Evolutionary conservation across 2,888 invertebrate species (phyloP).

Genomic region (Cyclophora albipunctata): DNA sequence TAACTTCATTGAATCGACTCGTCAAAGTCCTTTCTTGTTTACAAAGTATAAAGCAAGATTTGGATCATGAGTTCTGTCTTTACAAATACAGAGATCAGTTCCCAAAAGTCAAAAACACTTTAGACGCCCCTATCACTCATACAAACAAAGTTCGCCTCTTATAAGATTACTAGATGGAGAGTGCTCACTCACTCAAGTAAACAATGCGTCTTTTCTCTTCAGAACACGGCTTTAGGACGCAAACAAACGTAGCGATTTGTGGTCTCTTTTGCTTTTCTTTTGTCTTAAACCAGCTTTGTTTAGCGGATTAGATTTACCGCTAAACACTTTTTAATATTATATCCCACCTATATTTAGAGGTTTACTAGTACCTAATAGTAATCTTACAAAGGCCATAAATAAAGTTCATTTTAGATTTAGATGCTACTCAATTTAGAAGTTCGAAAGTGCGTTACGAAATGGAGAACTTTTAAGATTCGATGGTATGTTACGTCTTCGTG

Average conservation of each 20-base stretch:
- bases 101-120: slow-evolving; percentile 23
- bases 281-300: slow-evolving; percentile 21
- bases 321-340: slow-evolving; percentile 1
- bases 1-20: too few species aligned
- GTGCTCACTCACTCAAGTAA: slow-evolving; percentile 22
- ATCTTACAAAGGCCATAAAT: too few species aligned
- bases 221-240: slow-evolving; percentile 21
- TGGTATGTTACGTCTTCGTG: too few species aligned
- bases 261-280: slow-evolving; percentile 23
- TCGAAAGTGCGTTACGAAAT: too few species aligned
- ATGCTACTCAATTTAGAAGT: too few species aligned
- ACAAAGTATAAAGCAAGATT: neutral
- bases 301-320: slow-evolving; percentile 15
- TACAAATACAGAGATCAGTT: slow-evolving; percentile 18
- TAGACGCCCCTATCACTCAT: slow-evolving; percentile 24
- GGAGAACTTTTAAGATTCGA: too few species aligned
- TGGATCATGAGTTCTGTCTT: neutral
- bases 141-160: slow-evolving; percentile 22
- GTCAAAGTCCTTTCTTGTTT: too few species aligned
- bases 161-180: slow-evolving; percentile 24
- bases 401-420: too few species aligned
- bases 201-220: slow-evolving; percentile 23
- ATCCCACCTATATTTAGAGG: too few species aligned
- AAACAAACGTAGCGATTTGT: slow-evolving; percentile 23
- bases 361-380: too few species aligned